These are phyloP conservation scores for Phrynosoma blainvillii DNA, from an alignment of 2,113 vertebrate species.

Conservation along the genomic window DNA sequence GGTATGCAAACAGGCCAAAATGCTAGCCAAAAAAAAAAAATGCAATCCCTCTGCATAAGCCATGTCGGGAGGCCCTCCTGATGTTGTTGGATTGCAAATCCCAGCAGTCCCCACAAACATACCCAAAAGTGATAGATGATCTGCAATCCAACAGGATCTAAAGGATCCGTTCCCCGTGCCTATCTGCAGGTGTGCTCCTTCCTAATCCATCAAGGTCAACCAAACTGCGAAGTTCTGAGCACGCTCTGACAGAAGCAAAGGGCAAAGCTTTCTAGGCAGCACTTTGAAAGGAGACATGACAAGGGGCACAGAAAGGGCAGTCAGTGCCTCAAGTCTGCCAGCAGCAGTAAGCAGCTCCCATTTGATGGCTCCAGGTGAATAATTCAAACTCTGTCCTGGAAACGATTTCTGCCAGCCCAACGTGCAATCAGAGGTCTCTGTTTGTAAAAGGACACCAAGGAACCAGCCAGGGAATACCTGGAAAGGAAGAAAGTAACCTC, in stretches of 20 bases:
- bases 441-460: not conserved
- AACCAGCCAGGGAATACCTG: not conserved
- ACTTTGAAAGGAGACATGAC: not conserved
- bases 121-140: not conserved
- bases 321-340: not conserved
- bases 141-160: not conserved
- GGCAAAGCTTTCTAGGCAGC: not conserved
- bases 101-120: not conserved
- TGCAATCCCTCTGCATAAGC: not conserved
- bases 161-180: too few relatives aligned
- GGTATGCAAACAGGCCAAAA: too few relatives aligned
- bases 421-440: not conserved
- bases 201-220: conserved; percentile 11
- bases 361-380: not conserved
- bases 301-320: not conserved
- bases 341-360: not conserved
- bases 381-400: conserved; percentile 6
- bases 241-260: not conserved
- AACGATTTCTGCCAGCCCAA: not conserved
- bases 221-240: not conserved
- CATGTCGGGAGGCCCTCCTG: not conserved
- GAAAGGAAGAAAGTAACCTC: not conserved
- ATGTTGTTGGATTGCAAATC: not conserved
- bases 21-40: not conserved
- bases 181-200: not conserved